These are phyloP conservation scores for Drosophila jambulina DNA, from an alignment of 1,140 invertebrate genomes.

Conservation along the genomic window DNA sequence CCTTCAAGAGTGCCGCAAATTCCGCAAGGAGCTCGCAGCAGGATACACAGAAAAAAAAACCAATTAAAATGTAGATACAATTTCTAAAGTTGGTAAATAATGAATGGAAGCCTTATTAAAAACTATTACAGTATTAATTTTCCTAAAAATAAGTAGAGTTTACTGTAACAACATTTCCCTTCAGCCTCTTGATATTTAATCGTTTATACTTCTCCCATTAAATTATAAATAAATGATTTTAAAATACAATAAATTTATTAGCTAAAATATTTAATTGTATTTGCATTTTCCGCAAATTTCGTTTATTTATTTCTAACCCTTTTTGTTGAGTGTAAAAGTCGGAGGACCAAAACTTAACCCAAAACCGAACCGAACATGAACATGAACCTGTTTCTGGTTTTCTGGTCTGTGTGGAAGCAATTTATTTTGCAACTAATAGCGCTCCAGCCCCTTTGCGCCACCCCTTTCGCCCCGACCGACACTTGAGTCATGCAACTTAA, in stretches of 20 bases:
- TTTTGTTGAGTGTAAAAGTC: neutral
- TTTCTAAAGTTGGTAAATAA: neutral
- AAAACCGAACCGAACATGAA: constrained; percentile 54
- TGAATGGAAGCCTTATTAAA: neutral
- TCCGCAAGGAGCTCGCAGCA: constrained; percentile 9
- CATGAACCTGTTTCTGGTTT: constrained; percentile 57
- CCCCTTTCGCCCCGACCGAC: constrained; percentile 8
- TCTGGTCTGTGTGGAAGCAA: constrained; percentile 59
- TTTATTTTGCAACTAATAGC: constrained; percentile 80
- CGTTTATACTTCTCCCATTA: neutral
- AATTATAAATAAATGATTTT: neutral
- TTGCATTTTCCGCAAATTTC: neutral
- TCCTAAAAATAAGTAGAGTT: no score
- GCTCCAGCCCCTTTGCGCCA: constrained; percentile 13
- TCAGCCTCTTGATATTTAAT: neutral
- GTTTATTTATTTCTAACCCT: no score
- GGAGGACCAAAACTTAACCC: constrained; percentile 37
- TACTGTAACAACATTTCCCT: no score
- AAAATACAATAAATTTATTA: neutral
- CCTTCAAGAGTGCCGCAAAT: constrained; percentile 63
- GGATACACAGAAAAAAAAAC: neutral
- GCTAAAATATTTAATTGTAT: neutral
- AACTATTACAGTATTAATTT: neutral
- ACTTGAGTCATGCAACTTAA: constrained; percentile 78
- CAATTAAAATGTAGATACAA: neutral